Conservation (phyloP, 2,888 invertebrate species). For the Amblyjoppa proteus region DNA sequence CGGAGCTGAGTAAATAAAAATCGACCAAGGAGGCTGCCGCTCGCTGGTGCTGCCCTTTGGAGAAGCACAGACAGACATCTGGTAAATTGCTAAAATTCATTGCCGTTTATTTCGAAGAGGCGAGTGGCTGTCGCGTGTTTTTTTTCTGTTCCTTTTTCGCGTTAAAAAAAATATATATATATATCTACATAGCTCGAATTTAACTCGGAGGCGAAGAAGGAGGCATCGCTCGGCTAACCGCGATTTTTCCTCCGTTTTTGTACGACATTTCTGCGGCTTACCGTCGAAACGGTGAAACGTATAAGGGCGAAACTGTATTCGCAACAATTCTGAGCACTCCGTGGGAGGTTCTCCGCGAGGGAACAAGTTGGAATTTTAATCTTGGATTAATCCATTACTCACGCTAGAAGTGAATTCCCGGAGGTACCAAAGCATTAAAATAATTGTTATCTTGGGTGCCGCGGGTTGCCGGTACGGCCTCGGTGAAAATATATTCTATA, state of each 20-base stretch:
- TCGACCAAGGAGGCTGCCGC: slow-evolving; percentile 23
- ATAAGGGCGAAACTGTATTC: slow-evolving; percentile 5
- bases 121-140: slow-evolving; percentile 31
- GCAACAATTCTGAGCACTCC: slow-evolving; percentile 53
- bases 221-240: slow-evolving; percentile 9
- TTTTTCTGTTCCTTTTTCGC: not conserved
- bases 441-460: slow-evolving; percentile 67
- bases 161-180: slow-evolving; percentile 20
- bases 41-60: not conserved
- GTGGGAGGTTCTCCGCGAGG: slow-evolving; percentile 11
- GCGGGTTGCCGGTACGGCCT: slow-evolving; percentile 10
- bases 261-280: slow-evolving; percentile 22
- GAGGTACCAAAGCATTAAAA: slow-evolving; percentile 70
- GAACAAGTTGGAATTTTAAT: slow-evolving; percentile 67
- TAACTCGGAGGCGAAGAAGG: not conserved
- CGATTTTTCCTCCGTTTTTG: not conserved
- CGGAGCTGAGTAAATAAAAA: slow-evolving; percentile 12
- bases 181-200: not conserved
- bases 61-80: slow-evolving; percentile 6
- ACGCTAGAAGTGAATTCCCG: slow-evolving; percentile 68
- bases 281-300: slow-evolving; percentile 9
- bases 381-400: slow-evolving; percentile 69
- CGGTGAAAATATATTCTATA: slow-evolving; percentile 1
- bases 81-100: slow-evolving; percentile 19
- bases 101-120: slow-evolving; percentile 37